Percentiles rank a stretch among this genome's conserved stretches.
These are phyloP conservation scores for Andrena minutula DNA, from an alignment of 2,888 invertebrate species.

Conservation along the genomic window DNA sequence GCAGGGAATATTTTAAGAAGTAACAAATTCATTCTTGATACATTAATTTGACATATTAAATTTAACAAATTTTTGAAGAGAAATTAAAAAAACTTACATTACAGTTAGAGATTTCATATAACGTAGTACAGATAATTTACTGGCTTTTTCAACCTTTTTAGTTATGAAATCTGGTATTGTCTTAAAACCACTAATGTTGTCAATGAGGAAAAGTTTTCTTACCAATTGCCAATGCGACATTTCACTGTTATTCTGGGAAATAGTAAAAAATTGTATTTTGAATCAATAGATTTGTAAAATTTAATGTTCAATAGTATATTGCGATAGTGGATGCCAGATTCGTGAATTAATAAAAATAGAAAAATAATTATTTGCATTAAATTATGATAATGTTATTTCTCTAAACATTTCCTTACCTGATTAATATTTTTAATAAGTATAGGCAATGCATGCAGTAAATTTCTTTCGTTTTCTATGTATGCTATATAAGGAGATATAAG, in stretches of 20 bases:
- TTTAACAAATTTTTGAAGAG: background rate
- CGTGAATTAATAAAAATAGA: background rate
- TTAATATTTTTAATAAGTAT: constrained; percentile 86
- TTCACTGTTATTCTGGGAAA: constrained; percentile 61
- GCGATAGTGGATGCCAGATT: background rate
- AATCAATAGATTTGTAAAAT: background rate
- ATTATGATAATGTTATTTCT: background rate
- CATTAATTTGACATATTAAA: background rate
- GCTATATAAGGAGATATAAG: constrained; percentile 87
- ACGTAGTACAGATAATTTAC: constrained; percentile 77
- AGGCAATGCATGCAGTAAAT: constrained; percentile 86
- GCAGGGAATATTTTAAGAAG: constrained; percentile 47
- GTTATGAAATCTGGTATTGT: constrained; percentile 70
- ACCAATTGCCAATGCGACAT: constrained; percentile 88
- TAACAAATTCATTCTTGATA: constrained; percentile 17
- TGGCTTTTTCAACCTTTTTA: constrained; percentile 68
- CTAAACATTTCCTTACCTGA: constrained; percentile 79
- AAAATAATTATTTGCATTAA: background rate
- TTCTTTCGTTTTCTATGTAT: constrained; percentile 83
- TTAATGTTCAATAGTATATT: background rate
- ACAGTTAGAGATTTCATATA: constrained; percentile 83
- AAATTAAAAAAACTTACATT: constrained; percentile 72
- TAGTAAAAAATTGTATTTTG: background rate
- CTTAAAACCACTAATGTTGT: constrained; percentile 86
- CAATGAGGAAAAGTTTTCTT: constrained; percentile 89